phyloP scores from a whole-genome alignment of 1,140 invertebrate genomes.

The Archegozetes longisetosus region DNA sequence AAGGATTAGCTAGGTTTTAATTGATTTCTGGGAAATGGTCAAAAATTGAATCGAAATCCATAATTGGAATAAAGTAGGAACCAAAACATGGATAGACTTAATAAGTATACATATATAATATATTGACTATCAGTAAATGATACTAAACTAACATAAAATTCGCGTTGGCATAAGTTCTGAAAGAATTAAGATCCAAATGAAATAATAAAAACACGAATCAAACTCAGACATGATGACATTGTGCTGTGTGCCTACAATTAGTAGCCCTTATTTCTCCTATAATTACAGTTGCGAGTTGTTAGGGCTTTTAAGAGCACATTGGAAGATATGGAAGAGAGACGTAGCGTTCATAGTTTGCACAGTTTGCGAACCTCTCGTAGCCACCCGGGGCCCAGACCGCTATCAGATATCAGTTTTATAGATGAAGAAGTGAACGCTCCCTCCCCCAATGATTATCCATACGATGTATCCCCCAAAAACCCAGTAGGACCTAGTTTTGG shows the following conservation, averaged over 20 bases:
- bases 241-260: not conserved
- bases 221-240: not conserved
- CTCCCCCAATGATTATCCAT: slow-evolving; percentile 29
- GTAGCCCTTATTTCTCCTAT: not conserved
- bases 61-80: no score
- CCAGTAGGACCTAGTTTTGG: not conserved
- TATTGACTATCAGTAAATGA: no score
- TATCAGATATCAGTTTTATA: slow-evolving; percentile 38
- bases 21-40: no score
- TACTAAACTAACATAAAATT: no score
- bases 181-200: no score
- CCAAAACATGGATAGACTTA: no score
- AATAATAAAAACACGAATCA: not conserved
- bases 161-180: no score
- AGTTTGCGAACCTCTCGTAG: slow-evolving; percentile 71
- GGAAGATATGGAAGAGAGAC: slow-evolving; percentile 97
- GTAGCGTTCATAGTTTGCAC: slow-evolving; percentile 92
- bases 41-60: no score
- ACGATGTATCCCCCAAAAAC: not conserved
- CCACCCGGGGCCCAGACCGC: slow-evolving; percentile 53
- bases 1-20: no score
- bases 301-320: slow-evolving; percentile 98
- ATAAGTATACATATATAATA: no score
- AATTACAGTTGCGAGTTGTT: slow-evolving; percentile 89
- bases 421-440: slow-evolving; percentile 35